Conservation (phyloP, 2,888 invertebrate genomes). For the Eurytoma californica region DNA sequence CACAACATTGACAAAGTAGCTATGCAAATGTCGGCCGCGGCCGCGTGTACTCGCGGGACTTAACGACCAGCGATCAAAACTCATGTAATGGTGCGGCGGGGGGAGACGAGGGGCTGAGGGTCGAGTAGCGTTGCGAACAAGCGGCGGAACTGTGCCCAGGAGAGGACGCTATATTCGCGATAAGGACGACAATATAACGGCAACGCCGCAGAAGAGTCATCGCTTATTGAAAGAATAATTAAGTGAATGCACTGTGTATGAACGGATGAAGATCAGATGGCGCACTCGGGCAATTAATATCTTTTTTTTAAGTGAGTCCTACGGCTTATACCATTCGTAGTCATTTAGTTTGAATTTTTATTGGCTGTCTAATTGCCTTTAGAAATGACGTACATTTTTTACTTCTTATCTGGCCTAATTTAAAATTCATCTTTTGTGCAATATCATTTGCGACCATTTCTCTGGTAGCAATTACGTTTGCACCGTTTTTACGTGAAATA, state of each 20-base stretch:
- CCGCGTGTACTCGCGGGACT: constrained; percentile 56
- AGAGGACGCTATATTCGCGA: constrained; percentile 45
- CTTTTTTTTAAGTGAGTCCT: background rate
- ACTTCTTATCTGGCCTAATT: no score
- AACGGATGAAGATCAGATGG: constrained; percentile 23
- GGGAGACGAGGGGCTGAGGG: background rate
- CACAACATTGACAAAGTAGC: constrained; percentile 67
- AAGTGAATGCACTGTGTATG: constrained; percentile 3
- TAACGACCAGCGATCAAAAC: constrained; percentile 70
- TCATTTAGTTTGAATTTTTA: no score
- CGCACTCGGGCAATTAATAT: background rate
- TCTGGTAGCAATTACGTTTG: no score
- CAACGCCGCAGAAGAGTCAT: background rate
- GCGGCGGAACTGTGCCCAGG: constrained; percentile 21
- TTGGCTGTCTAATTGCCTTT: no score
- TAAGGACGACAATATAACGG: constrained; percentile 42
- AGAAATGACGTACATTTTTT: no score
- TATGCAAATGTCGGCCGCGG: constrained; percentile 61
- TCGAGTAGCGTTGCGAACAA: background rate
- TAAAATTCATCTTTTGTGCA: no score
- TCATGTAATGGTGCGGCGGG: constrained; percentile 69
- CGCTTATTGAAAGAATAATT: constrained; percentile 50
- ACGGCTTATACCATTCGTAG: no score
- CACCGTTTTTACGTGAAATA: no score
- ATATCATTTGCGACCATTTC: no score